phyloP scores from a whole-genome alignment of 2,888 invertebrate genomes.

The Oscheius sp. region DNA sequence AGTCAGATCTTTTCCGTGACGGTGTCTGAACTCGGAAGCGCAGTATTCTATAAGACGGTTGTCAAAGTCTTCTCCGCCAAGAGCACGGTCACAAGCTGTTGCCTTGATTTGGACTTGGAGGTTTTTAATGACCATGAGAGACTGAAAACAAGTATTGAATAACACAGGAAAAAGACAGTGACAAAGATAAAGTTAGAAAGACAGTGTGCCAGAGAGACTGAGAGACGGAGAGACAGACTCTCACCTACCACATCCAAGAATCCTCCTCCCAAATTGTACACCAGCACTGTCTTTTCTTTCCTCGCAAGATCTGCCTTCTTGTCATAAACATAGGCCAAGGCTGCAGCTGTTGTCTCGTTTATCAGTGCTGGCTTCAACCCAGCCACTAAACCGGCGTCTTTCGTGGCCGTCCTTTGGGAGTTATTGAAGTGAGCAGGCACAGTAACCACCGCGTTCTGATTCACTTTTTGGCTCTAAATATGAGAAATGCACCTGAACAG shows the following conservation, averaged over 20 bases:
- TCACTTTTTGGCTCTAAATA: constrained; percentile 74
- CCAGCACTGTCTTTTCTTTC: constrained; percentile 76
- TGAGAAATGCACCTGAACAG: constrained; percentile 78
- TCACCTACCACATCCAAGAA: constrained; percentile 93
- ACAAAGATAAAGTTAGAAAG: no score
- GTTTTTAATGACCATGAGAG: constrained; percentile 85
- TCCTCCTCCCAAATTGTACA: constrained; percentile 84
- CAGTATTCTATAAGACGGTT: constrained; percentile 76
- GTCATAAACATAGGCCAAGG: constrained; percentile 83
- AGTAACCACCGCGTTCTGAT: constrained; percentile 90
- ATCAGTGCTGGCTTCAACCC: constrained; percentile 74
- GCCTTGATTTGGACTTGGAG: constrained; percentile 90
- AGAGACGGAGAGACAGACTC: constrained; percentile 11
- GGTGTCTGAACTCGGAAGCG: constrained; percentile 74
- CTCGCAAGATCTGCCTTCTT: constrained; percentile 62
- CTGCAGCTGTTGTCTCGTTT: constrained; percentile 78
- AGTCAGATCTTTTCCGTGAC: constrained; percentile 87
- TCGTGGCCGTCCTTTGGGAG: constrained; percentile 84
- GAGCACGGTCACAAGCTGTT: constrained; percentile 90
- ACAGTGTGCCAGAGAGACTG: no score
- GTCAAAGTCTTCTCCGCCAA: constrained; percentile 78
- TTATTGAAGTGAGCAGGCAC: constrained; percentile 98
- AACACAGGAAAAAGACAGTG: no score
- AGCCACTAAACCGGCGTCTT: constrained; percentile 74
- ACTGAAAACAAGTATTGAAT: no score